phyloP scores from a whole-genome alignment of 2,888 invertebrate genomes.

The Tridacna gigas region DNA sequence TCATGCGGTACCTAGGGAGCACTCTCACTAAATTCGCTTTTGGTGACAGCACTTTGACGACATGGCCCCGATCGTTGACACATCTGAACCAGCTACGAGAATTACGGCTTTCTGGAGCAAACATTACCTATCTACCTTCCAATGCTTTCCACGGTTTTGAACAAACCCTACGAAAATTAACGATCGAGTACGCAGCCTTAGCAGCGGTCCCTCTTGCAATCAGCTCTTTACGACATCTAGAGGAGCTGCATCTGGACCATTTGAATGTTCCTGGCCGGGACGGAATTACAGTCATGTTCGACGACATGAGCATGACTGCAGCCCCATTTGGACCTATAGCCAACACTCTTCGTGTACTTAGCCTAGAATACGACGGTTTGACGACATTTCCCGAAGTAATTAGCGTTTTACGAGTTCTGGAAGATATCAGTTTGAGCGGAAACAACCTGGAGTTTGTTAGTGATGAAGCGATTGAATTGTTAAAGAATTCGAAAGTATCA shows the following conservation, averaged over 20 bases:
- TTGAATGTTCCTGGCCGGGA: constrained; percentile 31
- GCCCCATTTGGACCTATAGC: constrained; percentile 57
- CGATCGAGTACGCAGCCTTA: constrained; percentile 62
- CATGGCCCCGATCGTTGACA: constrained; percentile 59
- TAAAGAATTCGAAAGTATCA: constrained; percentile 58
- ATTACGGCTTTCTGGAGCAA: constrained; percentile 54
- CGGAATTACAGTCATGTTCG: constrained; percentile 37
- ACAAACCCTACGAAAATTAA: constrained; percentile 55
- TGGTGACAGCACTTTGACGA: constrained; percentile 47
- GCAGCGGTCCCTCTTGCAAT: constrained; percentile 61
- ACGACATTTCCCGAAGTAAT: constrained; percentile 66
- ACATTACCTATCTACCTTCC: constrained; percentile 52
- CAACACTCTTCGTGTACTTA: constrained; percentile 53
- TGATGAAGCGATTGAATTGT: constrained; percentile 64
- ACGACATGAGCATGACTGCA: constrained; percentile 57
- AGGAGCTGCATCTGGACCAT: constrained; percentile 64
- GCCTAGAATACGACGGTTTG: constrained; percentile 64
- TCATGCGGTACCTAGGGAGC: constrained; percentile 48
- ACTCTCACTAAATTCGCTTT: constrained; percentile 57
- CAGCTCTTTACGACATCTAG: constrained; percentile 39
- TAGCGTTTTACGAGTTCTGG: constrained; percentile 46
- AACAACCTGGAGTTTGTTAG: constrained; percentile 69
- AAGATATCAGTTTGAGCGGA: constrained; percentile 58
- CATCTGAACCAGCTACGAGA: constrained; percentile 64
- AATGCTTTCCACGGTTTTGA: constrained; percentile 65